These are phyloP conservation scores for Cossypha caffra DNA, from an alignment of 2,797 vertebrate species.

Conservation along the genomic window DNA sequence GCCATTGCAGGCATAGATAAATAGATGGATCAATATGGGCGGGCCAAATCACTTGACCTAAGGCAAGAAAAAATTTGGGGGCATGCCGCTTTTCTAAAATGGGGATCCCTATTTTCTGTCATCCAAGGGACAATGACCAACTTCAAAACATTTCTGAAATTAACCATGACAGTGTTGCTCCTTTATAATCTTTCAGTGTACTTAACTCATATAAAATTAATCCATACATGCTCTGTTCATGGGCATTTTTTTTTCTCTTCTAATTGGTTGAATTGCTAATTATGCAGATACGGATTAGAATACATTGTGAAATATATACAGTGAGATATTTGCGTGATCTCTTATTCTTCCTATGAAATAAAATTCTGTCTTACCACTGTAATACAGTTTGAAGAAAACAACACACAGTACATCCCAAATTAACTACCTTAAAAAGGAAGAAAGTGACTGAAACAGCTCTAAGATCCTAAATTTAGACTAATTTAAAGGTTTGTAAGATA, in stretches of 20 bases:
- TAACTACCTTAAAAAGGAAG: background rate
- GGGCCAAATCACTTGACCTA: slow-evolving; percentile 67
- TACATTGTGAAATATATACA: background rate
- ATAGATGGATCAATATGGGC: slow-evolving; percentile 61
- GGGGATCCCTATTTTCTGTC: slow-evolving; percentile 20
- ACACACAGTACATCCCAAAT: background rate
- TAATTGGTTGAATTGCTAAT: background rate
- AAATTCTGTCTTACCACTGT: background rate
- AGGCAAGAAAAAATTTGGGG: slow-evolving; percentile 46
- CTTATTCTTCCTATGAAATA: background rate
- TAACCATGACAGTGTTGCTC: background rate
- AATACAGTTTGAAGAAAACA: background rate
- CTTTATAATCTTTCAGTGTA: background rate
- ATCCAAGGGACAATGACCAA: background rate
- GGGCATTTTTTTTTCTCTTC: background rate
- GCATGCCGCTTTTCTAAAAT: slow-evolving; percentile 33
- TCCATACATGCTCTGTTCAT: background rate
- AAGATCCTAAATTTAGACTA: background rate
- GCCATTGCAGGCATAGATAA: slow-evolving; percentile 53
- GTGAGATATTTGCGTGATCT: background rate
- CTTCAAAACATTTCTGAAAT: slow-evolving; percentile 53
- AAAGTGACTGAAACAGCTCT: background rate
- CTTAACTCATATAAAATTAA: background rate
- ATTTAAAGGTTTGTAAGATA: background rate
- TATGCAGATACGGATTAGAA: background rate